These are phyloP conservation scores for Trissolcus basalis DNA, from an alignment of 1,140 invertebrate species.

Conservation along the genomic window DNA sequence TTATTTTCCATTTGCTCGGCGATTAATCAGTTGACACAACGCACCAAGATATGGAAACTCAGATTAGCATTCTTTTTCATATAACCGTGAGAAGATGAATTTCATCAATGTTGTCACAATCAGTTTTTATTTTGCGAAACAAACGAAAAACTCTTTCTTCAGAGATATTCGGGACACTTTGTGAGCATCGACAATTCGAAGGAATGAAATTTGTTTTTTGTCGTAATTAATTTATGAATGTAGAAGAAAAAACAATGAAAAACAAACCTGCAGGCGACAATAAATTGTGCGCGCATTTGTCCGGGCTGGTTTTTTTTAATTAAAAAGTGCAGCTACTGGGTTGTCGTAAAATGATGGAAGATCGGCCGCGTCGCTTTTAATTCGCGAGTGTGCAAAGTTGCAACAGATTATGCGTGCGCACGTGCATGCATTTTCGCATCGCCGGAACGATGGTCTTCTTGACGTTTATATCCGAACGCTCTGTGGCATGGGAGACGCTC, in stretches of 20 bases:
- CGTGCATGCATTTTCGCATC: slow-evolving; percentile 35
- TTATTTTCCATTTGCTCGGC: slow-evolving; percentile 10
- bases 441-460: slow-evolving; percentile 36
- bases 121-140: too few species aligned
- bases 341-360: neutral
- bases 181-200: too few species aligned
- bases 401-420: slow-evolving; percentile 22
- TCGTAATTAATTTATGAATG: too few species aligned
- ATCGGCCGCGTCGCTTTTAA: slow-evolving; percentile 15
- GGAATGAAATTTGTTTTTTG: too few species aligned
- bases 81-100: neutral
- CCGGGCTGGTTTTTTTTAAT: too few species aligned
- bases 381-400: slow-evolving; percentile 23
- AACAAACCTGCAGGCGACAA: too few species aligned
- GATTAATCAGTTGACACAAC: slow-evolving; percentile 19
- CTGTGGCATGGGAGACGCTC: slow-evolving; percentile 24
- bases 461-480: slow-evolving; percentile 36
- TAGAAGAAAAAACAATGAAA: too few species aligned
- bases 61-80: too few species aligned
- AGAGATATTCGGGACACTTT: too few species aligned
- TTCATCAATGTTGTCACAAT: neutral
- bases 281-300: too few species aligned
- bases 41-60: neutral
- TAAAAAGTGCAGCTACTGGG: neutral
- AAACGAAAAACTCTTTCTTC: too few species aligned